These are phyloP conservation scores for Micrastur ruficollis DNA, from an alignment of 2,797 vertebrate species.

Conservation along the genomic window DNA sequence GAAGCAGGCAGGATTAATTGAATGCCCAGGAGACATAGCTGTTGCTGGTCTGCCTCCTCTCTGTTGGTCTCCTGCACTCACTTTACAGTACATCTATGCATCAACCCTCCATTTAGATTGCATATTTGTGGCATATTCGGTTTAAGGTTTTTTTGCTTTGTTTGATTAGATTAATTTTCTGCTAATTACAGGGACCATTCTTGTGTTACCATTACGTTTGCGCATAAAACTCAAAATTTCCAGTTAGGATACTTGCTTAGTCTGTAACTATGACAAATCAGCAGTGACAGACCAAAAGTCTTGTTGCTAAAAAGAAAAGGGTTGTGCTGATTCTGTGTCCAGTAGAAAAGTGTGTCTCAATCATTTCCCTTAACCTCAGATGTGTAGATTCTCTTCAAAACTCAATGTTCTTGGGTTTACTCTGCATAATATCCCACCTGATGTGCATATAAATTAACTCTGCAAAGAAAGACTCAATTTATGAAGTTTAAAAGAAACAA, in stretches of 20 bases:
- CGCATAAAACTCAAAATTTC: constrained; percentile 53
- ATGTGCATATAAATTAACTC: not conserved
- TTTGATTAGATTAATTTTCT: not conserved
- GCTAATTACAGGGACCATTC: not conserved
- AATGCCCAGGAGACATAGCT: not conserved
- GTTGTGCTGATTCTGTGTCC: not conserved
- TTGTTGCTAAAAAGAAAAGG: not conserved
- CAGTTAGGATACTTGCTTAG: not conserved
- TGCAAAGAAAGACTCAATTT: not conserved
- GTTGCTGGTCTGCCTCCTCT: not conserved
- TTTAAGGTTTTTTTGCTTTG: not conserved
- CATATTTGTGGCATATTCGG: not conserved
- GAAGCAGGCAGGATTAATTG: constrained; percentile 23
- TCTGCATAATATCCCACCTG: not conserved
- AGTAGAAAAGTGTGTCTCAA: not conserved
- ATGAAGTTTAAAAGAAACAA: not conserved
- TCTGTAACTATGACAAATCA: constrained; percentile 15
- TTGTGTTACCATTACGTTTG: not conserved
- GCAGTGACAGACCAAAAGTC: not conserved
- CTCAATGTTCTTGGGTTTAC: not conserved
- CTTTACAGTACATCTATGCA: not conserved
- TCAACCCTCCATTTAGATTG: not conserved
- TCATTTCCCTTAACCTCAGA: not conserved
- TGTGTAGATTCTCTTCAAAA: not conserved
- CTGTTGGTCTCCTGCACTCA: not conserved